Evolutionary conservation across 1,140 invertebrate genomes (phyloP), one percentile per base, ranked within the genome.

Genomic region (Drosophila aff.): DNA sequence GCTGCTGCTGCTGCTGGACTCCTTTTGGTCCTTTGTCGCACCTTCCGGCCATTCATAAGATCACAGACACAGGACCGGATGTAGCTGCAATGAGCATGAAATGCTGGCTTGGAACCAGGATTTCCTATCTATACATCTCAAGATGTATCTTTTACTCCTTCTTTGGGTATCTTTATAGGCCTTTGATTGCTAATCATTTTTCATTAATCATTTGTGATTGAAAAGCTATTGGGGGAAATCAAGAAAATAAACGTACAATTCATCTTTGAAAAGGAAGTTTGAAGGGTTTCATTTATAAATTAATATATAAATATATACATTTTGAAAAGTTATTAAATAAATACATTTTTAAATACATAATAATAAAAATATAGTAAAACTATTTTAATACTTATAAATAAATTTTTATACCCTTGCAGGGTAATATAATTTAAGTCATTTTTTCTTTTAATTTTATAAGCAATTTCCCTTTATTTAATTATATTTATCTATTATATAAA

Each of bases 21-120:
- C 16, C 28, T 31, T 38, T 31, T 40, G 26, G 33, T 31, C 49
- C 52, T 78, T 84, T 84, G 82, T 84, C 46, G 38, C 50, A 36
- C 33, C 65, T 86, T 87, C 76, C 80, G 71, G 63, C 52, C 83
- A 76, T 79, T 87, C 80, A 82, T 76, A 49, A 69, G 59, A 64
- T 38, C 53, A 11, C 41, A 11, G 41, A 49, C 49, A 75, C 79
- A 71, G 82, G 79, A 85, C 82, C 82, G 82, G 82, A 85, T 85
- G 82, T 85, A 40, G 58, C 21, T 23, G 44, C 67, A 41, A 60
- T n/a, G 44, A 67, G 44, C 44, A 50, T 50, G 66, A 68, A 68
- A 40, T 67, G 59, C 23, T 38, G 13, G 31, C 36, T 21, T 53
- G 15, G 6, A 28, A 58, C n/a, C 11, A 33, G n/a, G 28, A 40